A percentile compares a stretch with the other conserved stretches of the same genome.
Conservation (phyloP, 2,888 invertebrate genomes). For the Spilarctia lutea region DNA sequence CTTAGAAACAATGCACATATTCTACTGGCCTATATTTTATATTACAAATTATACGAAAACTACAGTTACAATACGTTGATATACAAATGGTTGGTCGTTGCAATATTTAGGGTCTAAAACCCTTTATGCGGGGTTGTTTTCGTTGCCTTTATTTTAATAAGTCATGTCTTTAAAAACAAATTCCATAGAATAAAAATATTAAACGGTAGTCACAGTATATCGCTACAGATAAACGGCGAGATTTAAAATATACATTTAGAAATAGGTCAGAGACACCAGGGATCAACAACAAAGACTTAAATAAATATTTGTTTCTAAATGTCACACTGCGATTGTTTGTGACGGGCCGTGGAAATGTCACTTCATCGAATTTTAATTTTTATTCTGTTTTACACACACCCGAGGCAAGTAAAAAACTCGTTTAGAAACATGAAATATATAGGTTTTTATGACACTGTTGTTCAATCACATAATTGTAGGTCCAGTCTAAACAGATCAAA, state of each 20-base stretch:
- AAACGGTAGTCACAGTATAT: not conserved
- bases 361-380: not conserved
- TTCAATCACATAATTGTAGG: too few relatives aligned
- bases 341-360: not conserved
- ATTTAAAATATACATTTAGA: slow-evolving; percentile 2
- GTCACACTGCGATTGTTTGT: not conserved
- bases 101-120: too few relatives aligned
- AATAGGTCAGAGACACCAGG: slow-evolving; percentile 5
- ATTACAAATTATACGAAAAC: not conserved
- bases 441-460: too few relatives aligned
- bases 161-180: not conserved
- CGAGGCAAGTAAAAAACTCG: not conserved
- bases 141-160: not conserved
- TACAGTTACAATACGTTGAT: not conserved
- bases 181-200: not conserved
- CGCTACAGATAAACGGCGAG: not conserved
- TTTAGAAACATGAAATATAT: not conserved
- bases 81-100: too few relatives aligned
- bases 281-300: not conserved
- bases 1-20: not conserved
- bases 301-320: slow-evolving; percentile 2
- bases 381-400: not conserved
- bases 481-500: too few relatives aligned
- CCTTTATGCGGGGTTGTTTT: not conserved
- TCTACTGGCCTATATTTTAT: not conserved